Percentiles rank a stretch among this genome's conserved stretches.
phyloP scores from a whole-genome alignment of 2,113 vertebrate species.

The Sisor rabdophorus region DNA sequence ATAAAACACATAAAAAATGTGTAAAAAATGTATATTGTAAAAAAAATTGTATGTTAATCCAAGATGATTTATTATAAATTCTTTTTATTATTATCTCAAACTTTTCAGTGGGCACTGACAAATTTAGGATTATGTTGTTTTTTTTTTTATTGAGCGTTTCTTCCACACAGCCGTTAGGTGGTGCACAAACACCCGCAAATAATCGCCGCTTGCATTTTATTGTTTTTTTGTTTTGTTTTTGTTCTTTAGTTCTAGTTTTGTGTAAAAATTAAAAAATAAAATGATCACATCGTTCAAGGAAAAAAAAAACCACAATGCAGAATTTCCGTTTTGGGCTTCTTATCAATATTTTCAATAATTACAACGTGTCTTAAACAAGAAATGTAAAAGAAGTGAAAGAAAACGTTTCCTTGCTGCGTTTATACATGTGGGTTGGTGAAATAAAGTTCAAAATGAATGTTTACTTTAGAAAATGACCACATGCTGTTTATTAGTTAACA shows the following conservation, averaged over 20 bases:
- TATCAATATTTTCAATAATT: not conserved
- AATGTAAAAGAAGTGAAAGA: not conserved
- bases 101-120: too few relatives aligned
- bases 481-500: not conserved
- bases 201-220: not conserved
- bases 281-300: not conserved
- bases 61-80: too few relatives aligned
- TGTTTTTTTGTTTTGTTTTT: too few relatives aligned
- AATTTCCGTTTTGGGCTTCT: not conserved
- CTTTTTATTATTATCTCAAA: not conserved
- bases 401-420: not conserved
- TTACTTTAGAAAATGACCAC: not conserved
- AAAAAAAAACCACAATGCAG: not conserved
- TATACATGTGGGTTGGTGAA: not conserved
- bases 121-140: not conserved
- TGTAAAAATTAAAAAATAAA: not conserved
- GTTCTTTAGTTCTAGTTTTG: too few relatives aligned
- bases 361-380: not conserved
- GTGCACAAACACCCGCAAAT: not conserved
- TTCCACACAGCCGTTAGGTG: conserved; percentile 21
- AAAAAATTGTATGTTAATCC: too few relatives aligned
- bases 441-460: not conserved
- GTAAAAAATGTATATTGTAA: not conserved
- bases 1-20: not conserved
- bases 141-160: not conserved